Conservation (phyloP, 2,797 vertebrate species). For the Poeciliopsis paucimaculata region DNA sequence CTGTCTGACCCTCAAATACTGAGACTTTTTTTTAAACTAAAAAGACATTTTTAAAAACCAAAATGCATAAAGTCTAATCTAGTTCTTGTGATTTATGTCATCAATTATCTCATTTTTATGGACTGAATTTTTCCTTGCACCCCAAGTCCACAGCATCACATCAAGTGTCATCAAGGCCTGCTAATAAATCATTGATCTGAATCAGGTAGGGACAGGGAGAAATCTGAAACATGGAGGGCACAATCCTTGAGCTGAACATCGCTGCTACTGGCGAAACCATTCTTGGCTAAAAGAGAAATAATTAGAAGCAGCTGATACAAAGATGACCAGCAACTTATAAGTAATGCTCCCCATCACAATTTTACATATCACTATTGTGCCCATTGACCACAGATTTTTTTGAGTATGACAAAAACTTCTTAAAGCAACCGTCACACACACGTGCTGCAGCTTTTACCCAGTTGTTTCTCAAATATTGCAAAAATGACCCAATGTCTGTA, state of each 20-base stretch:
- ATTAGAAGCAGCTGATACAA: not conserved
- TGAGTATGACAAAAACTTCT: not conserved
- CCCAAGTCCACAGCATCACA: not conserved
- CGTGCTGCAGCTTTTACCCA: not conserved
- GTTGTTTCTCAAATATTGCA: not conserved
- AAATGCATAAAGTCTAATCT: not conserved
- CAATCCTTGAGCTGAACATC: not conserved
- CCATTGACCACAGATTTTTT: not conserved
- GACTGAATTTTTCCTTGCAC: not conserved
- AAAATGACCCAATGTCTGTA: not conserved
- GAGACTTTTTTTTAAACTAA: not conserved
- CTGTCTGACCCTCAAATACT: not conserved
- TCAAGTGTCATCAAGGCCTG: not conserved
- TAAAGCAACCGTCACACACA: not conserved
- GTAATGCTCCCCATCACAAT: not conserved
- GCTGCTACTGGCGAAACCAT: not conserved
- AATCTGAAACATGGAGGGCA: not conserved
- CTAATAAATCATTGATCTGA: not conserved
- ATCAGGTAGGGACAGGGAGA: not conserved
- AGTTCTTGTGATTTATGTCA: not conserved
- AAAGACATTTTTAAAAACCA: not conserved
- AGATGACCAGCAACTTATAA: not conserved
- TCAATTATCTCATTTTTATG: not conserved
- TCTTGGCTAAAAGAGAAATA: not conserved
- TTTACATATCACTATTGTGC: not conserved